Percentiles rank a stretch among this genome's conserved stretches.
Evolutionary conservation across 2,797 vertebrate species (phyloP).

Genomic region (Sciurus carolinensis): DNA sequence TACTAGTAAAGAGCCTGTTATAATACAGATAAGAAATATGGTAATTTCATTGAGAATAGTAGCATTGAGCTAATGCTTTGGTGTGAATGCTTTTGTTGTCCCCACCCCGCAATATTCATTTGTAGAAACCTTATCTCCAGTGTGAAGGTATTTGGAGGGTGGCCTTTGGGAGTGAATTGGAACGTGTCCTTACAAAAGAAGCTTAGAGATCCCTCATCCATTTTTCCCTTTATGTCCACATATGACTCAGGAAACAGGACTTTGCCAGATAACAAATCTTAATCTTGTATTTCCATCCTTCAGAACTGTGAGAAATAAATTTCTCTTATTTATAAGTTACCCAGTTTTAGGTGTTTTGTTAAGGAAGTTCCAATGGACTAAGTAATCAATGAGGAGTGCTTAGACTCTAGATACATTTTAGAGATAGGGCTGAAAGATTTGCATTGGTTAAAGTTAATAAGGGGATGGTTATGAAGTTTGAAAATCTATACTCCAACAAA

Average conservation of each 20-base stretch:
- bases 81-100: background rate
- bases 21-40: background rate
- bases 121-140: background rate
- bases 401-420: background rate
- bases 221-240: background rate
- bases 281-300: background rate
- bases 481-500: too few relatives aligned
- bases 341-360: too few relatives aligned
- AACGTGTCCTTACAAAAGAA: background rate
- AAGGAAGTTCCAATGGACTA: too few relatives aligned
- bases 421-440: background rate
- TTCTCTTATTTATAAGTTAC: too few relatives aligned
- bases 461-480: background rate
- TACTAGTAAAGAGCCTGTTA: background rate
- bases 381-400: background rate
- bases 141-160: background rate
- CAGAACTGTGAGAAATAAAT: too few relatives aligned
- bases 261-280: background rate
- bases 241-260: background rate
- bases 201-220: background rate
- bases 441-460: background rate
- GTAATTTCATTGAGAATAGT: background rate
- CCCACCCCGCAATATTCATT: too few relatives aligned
- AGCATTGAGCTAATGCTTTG: background rate
- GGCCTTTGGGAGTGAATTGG: background rate